These are phyloP conservation scores for Mnemiopsis leidyi DNA, from an alignment of 37 sponge, comb jelly and placozoan genomes.

Conservation along the genomic window DNA sequence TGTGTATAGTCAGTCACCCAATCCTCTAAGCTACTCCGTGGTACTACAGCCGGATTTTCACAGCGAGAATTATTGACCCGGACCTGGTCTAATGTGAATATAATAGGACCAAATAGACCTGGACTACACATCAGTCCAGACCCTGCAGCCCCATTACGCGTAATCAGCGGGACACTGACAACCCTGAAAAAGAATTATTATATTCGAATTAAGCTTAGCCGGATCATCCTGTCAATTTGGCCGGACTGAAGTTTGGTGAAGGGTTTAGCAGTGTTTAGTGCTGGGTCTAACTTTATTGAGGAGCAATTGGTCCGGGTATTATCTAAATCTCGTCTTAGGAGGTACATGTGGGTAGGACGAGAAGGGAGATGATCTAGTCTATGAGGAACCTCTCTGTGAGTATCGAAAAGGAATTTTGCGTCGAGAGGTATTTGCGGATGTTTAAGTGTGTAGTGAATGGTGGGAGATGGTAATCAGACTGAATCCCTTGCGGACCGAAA, in stretches of 20 bases:
- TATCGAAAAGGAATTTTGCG: too few relatives aligned
- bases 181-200: slow-evolving; percentile 14
- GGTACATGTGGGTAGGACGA: too few relatives aligned
- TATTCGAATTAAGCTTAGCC: not conserved
- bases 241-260: not conserved
- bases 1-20: too few relatives aligned
- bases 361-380: too few relatives aligned
- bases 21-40: too few relatives aligned
- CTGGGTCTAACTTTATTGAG: not conserved
- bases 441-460: too few relatives aligned
- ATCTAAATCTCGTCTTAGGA: too few relatives aligned
- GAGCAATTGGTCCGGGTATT: not conserved
- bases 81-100: not conserved
- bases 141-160: not conserved
- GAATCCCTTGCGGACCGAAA: too few relatives aligned
- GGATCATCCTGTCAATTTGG: not conserved
- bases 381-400: too few relatives aligned
- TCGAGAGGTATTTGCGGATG: too few relatives aligned
- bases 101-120: not conserved
- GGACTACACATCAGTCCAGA: not conserved
- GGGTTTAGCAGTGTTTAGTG: not conserved
- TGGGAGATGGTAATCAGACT: too few relatives aligned
- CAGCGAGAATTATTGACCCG: not conserved
- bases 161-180: not conserved
- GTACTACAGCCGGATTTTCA: too few relatives aligned